Percentiles rank a stretch among this genome's conserved stretches.
phyloP scores from a whole-genome alignment of 2,113 vertebrate genomes.

The Urocitellus parryii region DNA sequence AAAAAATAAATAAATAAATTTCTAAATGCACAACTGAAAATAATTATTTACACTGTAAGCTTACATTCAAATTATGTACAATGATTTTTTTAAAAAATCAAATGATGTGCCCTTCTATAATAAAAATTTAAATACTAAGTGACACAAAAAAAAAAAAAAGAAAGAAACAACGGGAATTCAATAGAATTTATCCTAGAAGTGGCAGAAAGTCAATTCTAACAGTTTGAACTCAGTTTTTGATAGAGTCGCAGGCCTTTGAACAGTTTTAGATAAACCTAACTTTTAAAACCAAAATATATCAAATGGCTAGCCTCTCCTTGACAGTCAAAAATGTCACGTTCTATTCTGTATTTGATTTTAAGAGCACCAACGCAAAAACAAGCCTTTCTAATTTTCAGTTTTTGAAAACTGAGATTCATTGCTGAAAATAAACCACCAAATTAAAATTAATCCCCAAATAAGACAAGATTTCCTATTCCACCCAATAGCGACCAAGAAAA shows the following conservation, averaged over 20 bases:
- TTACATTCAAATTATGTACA: neutral
- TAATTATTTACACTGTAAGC: neutral
- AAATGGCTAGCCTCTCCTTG: neutral
- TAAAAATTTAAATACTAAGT: neutral
- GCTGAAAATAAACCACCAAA: neutral
- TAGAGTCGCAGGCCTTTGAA: slow-evolving; percentile 15
- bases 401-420: slow-evolving; percentile 25
- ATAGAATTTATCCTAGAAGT: neutral
- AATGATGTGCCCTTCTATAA: neutral
- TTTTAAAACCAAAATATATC: slow-evolving; percentile 25
- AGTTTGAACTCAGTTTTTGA: slow-evolving; percentile 42
- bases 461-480: too few relatives aligned
- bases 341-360: neutral
- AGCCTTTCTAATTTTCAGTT: neutral
- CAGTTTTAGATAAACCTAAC: slow-evolving; percentile 27
- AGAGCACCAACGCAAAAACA: slow-evolving; percentile 18
- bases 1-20: too few relatives aligned
- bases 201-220: slow-evolving; percentile 23
- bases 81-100: slow-evolving; percentile 14
- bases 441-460: slow-evolving; percentile 34
- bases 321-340: neutral
- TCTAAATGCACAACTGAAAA: neutral
- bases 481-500: too few relatives aligned
- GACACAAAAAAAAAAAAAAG: too few relatives aligned
- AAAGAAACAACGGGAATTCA: neutral